These are phyloP conservation scores for Sesia bembeciformis DNA, from an alignment of 2,888 invertebrate species.

Conservation along the genomic window DNA sequence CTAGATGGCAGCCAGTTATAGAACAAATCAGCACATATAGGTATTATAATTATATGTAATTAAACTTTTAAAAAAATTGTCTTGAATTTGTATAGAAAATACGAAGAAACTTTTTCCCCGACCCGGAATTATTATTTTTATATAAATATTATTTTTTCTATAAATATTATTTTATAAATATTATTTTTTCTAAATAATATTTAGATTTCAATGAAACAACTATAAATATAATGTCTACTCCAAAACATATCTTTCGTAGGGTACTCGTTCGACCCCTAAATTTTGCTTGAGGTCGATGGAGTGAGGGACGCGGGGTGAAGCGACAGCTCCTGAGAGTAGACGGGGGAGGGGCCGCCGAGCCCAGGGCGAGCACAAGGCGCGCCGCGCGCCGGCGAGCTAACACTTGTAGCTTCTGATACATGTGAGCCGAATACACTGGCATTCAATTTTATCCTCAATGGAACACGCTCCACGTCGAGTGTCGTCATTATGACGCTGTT, in stretches of 20 bases:
- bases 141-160: no score
- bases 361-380: constrained; percentile 2
- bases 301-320: constrained; percentile 1
- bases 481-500: constrained; percentile 5
- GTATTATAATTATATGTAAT: no score
- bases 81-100: no score
- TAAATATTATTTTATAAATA: no score
- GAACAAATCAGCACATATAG: no score
- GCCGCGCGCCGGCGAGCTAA: constrained; percentile 2
- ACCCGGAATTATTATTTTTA: no score
- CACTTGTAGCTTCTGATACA: constrained; percentile 17
- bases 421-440: constrained; percentile 3
- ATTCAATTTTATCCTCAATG: constrained; percentile 11
- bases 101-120: no score
- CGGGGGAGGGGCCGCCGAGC: constrained; percentile 1
- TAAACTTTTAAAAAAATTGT: no score
- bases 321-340: not conserved
- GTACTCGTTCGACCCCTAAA: constrained; percentile 7
- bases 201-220: no score
- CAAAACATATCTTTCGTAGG: constrained; percentile 4
- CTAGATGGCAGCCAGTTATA: no score
- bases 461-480: constrained; percentile 7
- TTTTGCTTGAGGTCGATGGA: constrained; percentile 6
- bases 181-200: no score
- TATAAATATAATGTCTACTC: no score